Base-by-base conservation (phyloP, 2,888 invertebrate genomes). In the Eugnorisma glareosa region DNA sequence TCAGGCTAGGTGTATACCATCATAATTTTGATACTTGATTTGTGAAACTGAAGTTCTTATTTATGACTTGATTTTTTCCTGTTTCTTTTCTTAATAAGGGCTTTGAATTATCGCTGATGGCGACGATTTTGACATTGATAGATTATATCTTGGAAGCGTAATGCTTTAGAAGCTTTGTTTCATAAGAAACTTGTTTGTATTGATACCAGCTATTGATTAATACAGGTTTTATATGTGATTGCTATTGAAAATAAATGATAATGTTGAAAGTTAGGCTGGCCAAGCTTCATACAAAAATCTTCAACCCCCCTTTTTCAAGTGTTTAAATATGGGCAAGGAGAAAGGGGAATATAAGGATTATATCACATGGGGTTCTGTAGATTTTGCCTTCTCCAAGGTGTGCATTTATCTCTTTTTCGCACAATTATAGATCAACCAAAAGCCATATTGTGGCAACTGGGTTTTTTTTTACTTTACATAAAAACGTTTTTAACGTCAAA, bases 391-490 rank as follows among this genome's bases (percentile, higher is more conserved):
- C 28, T 3, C 1, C 15, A 3, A 7, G 7, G 7, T 0, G 4
- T 15, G 15, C 28, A 57, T 28, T 31, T 18, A 31, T 64, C 4
- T 24, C 28, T 5, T n/a, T 64, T 51, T n/a, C 28, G 1, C 40
- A 48, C 37, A 21, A 63, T 71, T 84, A 90, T 87, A 89, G 88
- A 91, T 76, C 90, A 90, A 89, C 90, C 91, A 91, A 90, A 86
- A 88, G 82, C 85, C 68, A 77, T 85, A 75, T 75, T 84, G 83
- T 83, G 81, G 84, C 86, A 86, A 79, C 31, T 43, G 66, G 40
- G 15, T 18, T 48, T 28, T 28, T n/a, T 54, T 28, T 13, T 1
- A 54, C 28, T 54, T 13, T 54, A 75, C 71, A 35, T 15, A 18
- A 69, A 66, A 28, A 51, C 0, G 4, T 45, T 31, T 31, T 21